A percentile compares a stretch with the other conserved stretches of the same genome.
Evolutionary conservation across 1,140 invertebrate species (phyloP).

Genomic region (Hycleus phaleratus): DNA sequence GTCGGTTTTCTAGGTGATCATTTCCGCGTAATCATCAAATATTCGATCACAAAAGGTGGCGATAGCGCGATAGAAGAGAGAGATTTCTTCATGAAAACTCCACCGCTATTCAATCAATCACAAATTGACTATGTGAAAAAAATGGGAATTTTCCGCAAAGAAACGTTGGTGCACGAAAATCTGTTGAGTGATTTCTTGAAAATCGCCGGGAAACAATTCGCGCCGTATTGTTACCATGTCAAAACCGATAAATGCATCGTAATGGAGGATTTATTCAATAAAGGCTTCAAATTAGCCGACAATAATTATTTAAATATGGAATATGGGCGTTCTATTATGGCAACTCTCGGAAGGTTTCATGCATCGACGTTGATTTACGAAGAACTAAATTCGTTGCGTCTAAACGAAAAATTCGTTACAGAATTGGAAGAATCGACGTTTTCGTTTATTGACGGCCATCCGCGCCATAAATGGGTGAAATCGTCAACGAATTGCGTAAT

Average conservation of each 20-base stretch:
- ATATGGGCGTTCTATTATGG: constrained; percentile 43
- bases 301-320: constrained; percentile 41
- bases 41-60: constrained; percentile 5
- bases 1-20: constrained; percentile 48
- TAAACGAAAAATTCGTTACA: constrained; percentile 41
- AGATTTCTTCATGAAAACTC: constrained; percentile 46
- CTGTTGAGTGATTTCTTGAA: constrained; percentile 40
- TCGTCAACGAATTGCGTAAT: constrained; percentile 41
- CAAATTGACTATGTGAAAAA: constrained; percentile 43
- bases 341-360: constrained; percentile 47
- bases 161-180: constrained; percentile 40
- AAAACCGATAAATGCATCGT: constrained; percentile 40
- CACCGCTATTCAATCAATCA: constrained; percentile 38
- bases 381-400: constrained; percentile 31
- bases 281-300: constrained; percentile 35
- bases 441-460: constrained; percentile 32
- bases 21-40: constrained; percentile 29
- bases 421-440: constrained; percentile 44
- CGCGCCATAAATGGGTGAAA: constrained; percentile 39
- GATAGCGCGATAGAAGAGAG: constrained; percentile 15
- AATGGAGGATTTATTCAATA: constrained; percentile 42
- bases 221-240: constrained; percentile 41
- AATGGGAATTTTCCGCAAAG: constrained; percentile 45
- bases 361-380: constrained; percentile 49
- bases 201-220: constrained; percentile 22